These are phyloP conservation scores for Andrena flavipes DNA, from an alignment of 2,888 invertebrate genomes.

Conservation along the genomic window DNA sequence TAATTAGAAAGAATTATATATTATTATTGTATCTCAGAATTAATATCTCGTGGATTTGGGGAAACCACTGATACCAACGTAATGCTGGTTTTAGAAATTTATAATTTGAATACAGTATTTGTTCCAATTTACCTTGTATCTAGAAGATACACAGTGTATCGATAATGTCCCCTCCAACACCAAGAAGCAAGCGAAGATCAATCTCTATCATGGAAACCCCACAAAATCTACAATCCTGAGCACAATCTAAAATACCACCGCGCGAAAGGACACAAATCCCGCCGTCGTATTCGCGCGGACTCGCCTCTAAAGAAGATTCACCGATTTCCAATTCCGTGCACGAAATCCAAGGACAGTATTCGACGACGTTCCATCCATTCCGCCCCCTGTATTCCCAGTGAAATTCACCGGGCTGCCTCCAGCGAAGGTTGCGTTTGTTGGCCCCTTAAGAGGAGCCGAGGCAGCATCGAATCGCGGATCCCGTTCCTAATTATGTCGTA, in stretches of 20 bases:
- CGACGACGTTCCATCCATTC: slow-evolving; percentile 15
- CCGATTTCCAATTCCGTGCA: slow-evolving; percentile 1
- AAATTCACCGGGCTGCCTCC: background rate
- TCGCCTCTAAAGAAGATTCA: background rate
- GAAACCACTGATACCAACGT: too few relatives aligned
- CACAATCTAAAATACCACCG: background rate
- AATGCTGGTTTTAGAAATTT: too few relatives aligned
- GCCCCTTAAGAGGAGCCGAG: background rate
- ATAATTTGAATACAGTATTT: too few relatives aligned
- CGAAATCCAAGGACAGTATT: slow-evolving; percentile 12
- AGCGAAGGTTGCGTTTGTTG: background rate
- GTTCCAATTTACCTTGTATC: too few relatives aligned
- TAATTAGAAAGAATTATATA: too few relatives aligned
- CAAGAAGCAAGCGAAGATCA: too few relatives aligned
- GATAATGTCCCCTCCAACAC: too few relatives aligned
- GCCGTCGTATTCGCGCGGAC: background rate
- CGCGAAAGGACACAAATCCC: background rate
- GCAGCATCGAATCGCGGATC: slow-evolving; percentile 50
- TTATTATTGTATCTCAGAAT: too few relatives aligned
- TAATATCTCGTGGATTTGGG: too few relatives aligned
- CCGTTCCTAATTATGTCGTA: slow-evolving; percentile 77
- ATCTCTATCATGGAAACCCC: too few relatives aligned
- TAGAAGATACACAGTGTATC: too few relatives aligned
- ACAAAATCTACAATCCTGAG: too few relatives aligned
- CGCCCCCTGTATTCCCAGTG: background rate